Evolutionary conservation across 2,113 vertebrate genomes (phyloP), one percentile per base, ranked within the genome.

Genomic region (Saccopteryx leptura): DNA sequence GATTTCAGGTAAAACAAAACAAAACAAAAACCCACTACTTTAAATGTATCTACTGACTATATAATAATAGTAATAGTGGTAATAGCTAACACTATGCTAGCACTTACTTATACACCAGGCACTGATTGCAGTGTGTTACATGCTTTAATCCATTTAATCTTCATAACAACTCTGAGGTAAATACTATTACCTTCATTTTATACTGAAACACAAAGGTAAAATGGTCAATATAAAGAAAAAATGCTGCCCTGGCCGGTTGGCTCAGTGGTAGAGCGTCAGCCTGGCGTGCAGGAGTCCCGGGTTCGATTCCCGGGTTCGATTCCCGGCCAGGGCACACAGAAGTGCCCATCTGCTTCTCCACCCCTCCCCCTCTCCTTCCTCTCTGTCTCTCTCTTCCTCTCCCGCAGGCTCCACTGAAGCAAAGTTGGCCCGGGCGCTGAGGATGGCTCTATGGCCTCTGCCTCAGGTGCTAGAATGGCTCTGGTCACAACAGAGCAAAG

Each of bases 141-240:
- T 48, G 1, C 74, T 92, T 88, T 85, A 50, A 91, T 15, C 48
- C 39, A 94, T n/a, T 94, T 96, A 93, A 91, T 93, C 21, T 52
- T 83, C 46, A 65, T 89, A 97, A 93, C 46, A 88, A 71, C 18
- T 21, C 65, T 91, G 4, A 72, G 18, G 14, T 80, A 86, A 74
- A 61, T 50, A 93, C 21, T 69, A 65, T 79, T 78, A 63, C 10
- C 23, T 75, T 23, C 17, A 39, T 82, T 93, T 95, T 74, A 95
- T 39, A 91, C 7, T 85, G 52, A 96, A n/a, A 65, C 39, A 72
- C 10, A 96, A 23, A 96, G 54, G 46, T 71, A 84, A 76, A 8
- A 78, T 58, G 17, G 11, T 81, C 12, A 80, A 66, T 39, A 63
- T 61, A 90, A 90, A 93, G 83, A 76, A 56, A 90, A 90, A 93